Evolutionary conservation across 2,113 vertebrate genomes (phyloP).

Genomic region (Apteryx owenii): DNA sequence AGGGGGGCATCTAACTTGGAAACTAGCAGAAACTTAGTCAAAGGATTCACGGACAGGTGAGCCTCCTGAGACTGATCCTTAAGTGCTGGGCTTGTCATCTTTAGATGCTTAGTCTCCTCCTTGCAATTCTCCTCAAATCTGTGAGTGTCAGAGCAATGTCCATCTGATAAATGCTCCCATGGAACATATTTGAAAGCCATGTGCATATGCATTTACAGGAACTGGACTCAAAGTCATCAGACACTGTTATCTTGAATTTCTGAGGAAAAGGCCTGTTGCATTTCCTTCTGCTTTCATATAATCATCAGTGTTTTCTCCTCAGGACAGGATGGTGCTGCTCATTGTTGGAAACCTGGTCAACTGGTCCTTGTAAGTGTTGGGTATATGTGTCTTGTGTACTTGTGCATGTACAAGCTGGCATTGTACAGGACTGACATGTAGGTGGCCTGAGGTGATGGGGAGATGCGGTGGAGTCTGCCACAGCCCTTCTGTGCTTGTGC

Average conservation of each 20-base stretch:
- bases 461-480: background rate
- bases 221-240: background rate
- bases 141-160: background rate
- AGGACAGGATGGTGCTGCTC: slow-evolving; percentile 87
- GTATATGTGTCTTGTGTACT: background rate
- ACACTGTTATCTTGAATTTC: background rate
- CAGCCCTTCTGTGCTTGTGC: background rate
- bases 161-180: background rate
- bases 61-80: background rate
- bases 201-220: background rate
- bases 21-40: background rate
- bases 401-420: background rate
- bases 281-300: background rate
- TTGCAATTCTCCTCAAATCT: background rate
- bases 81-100: background rate
- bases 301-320: slow-evolving; percentile 3
- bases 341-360: slow-evolving; percentile 83
- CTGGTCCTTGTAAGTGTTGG: slow-evolving; percentile 84
- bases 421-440: background rate
- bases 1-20: background rate
- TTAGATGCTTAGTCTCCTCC: background rate
- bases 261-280: background rate
- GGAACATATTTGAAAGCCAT: background rate
- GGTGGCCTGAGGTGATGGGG: background rate
- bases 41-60: background rate